phyloP scores from a whole-genome alignment of 2,888 invertebrate genomes.

The Tineola bisselliella region DNA sequence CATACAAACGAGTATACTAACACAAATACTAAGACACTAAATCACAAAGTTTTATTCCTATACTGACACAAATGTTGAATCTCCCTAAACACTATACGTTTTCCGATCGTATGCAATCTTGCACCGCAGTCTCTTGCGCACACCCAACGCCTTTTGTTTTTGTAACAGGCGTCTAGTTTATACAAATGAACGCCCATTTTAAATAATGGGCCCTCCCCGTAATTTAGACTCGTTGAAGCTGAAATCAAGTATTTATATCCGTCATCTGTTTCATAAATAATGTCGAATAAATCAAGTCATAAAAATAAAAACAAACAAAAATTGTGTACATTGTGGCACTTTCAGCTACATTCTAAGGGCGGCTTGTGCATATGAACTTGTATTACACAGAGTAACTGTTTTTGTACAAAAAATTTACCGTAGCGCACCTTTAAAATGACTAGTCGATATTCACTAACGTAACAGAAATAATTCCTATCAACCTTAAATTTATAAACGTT shows the following conservation, averaged over 20 bases:
- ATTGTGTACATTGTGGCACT: too few relatives aligned
- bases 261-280: too few relatives aligned
- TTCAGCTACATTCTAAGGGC: too few relatives aligned
- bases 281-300: too few relatives aligned
- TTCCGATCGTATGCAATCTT: slow-evolving; percentile 50
- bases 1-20: background rate
- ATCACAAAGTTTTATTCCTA: slow-evolving; percentile 32
- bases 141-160: slow-evolving; percentile 46
- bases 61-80: slow-evolving; percentile 40
- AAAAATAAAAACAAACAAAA: too few relatives aligned
- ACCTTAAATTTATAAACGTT: too few relatives aligned
- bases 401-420: too few relatives aligned
- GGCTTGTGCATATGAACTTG: too few relatives aligned
- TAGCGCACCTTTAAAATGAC: too few relatives aligned
- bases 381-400: too few relatives aligned
- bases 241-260: background rate
- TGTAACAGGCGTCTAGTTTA: slow-evolving; percentile 42
- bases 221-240: background rate
- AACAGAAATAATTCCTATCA: too few relatives aligned
- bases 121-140: slow-evolving; percentile 53
- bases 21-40: background rate
- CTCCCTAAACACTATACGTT: slow-evolving; percentile 47
- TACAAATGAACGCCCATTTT: slow-evolving; percentile 52
- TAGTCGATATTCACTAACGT: too few relatives aligned
- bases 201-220: slow-evolving; percentile 27